These are phyloP conservation scores for Numenius phaeopus DNA, from an alignment of 2,797 vertebrate species.

Conservation along the genomic window DNA sequence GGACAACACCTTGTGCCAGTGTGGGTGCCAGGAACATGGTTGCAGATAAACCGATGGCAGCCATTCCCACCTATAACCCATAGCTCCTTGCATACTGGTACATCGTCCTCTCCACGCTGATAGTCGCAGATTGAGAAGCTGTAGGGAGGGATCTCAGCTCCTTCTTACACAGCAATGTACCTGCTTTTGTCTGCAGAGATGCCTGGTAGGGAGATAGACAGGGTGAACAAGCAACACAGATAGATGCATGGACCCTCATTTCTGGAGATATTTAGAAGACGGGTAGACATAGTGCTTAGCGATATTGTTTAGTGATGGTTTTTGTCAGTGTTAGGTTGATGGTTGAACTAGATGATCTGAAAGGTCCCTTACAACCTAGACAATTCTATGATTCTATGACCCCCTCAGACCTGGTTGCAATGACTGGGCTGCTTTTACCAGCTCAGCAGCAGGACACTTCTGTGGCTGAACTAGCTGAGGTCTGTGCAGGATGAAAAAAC, in stretches of 20 bases:
- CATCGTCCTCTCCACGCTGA: rapidly evolving
- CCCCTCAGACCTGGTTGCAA: neutral
- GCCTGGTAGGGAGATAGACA: neutral
- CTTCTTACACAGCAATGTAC: rapidly evolving
- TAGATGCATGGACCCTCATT: neutral
- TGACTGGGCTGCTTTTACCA: neutral
- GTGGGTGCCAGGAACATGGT: rapidly evolving
- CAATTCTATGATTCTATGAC: neutral
- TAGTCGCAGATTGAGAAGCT: neutral
- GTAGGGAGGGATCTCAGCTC: neutral
- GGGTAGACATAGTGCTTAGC: too few species aligned
- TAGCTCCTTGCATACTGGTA: neutral
- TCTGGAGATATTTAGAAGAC: too few species aligned
- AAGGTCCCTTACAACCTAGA: too few species aligned
- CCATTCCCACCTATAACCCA: neutral
- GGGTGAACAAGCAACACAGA: neutral
- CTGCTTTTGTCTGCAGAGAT: neutral
- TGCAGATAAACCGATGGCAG: neutral
- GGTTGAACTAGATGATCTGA: too few species aligned
- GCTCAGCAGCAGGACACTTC: neutral
- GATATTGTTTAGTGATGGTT: too few species aligned
- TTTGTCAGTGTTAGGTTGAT: too few species aligned
- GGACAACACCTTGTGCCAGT: neutral
- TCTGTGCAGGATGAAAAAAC: rapidly evolving
- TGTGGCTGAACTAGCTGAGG: neutral